These are phyloP conservation scores for Vimba vimba DNA, from an alignment of 2,113 vertebrate species.

Conservation along the genomic window DNA sequence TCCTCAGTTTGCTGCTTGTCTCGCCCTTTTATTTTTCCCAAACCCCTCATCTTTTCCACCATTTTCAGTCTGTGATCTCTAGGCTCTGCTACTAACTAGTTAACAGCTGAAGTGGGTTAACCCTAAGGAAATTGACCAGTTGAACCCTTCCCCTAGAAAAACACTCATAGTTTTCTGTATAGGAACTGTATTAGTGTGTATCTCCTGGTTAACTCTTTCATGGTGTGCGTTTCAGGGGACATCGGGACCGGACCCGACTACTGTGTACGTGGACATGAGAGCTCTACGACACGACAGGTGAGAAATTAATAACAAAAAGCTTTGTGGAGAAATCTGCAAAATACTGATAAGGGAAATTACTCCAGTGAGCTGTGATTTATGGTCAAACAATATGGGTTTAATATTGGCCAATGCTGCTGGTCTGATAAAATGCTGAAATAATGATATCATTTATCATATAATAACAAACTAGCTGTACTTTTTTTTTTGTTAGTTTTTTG, in stretches of 20 bases:
- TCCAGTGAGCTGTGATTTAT: neutral
- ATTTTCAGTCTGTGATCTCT: conserved; percentile 6
- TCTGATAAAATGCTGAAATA: neutral
- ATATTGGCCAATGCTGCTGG: neutral
- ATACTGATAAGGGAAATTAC: neutral
- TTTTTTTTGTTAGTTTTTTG: neutral
- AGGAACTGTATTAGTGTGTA: neutral
- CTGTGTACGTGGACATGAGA: conserved; percentile 98
- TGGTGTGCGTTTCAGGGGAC: conserved; percentile 84
- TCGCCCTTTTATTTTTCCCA: neutral
- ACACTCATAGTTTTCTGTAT: neutral
- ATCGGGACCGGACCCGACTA: conserved; percentile 96
- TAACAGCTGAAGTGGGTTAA: conserved; percentile 14
- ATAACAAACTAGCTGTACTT: neutral
- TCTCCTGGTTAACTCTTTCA: neutral
- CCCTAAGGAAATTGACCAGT: neutral
- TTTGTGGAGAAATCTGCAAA: neutral
- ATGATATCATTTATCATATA: neutral
- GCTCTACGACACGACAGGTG: conserved; percentile 97
- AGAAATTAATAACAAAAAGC: conserved; percentile 31
- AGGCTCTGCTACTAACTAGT: conserved; percentile 33
- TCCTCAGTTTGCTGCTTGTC: neutral
- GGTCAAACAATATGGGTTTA: neutral
- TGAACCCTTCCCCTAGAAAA: neutral
- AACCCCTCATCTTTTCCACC: neutral